Base-by-base conservation (phyloP, 2,113 vertebrate genomes). In the Tragelaphus buxtoni region DNA sequence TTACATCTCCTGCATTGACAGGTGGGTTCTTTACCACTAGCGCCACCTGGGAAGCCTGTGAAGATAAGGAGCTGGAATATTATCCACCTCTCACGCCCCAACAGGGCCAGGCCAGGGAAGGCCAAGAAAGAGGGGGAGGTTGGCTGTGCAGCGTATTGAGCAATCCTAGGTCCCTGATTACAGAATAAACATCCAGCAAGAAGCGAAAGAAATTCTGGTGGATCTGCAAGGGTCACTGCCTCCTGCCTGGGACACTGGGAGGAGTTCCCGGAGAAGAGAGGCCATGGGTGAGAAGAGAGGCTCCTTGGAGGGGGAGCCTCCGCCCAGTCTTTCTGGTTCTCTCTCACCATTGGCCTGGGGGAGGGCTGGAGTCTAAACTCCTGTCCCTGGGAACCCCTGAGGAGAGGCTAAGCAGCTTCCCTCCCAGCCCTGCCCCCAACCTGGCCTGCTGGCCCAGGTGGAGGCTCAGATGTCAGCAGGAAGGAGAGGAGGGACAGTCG, bases 401-500 rank as follows among this genome's bases (percentile, higher is more conserved):
- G 35, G 82, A 65, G 22, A 35, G 30, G 49, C 30, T 42, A 24
- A 35, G 91, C 22, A 91, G 82, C 39, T 42, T 74, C 69, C 76
- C 77, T 42, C 77, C 45, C 39, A 35, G 53, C 55, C 42, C 28
- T 45, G 51, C 60, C 69, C 42, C 80, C 89, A 20, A 17, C n/a
- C 20, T 0, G 0, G 74, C 56, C 93, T 93, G 81, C 81, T 91
- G 96, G 88, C 91, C 95, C 77, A 88, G 91, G 94, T 45, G 97
- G 95, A 97, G 95, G 30, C 94, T 95, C 85, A 60, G 77, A 72
- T 97, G 97, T 97, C 90, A 90, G 88, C 96, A 96, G 90, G 94
- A 97, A 91, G 95, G 94, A 74, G 88, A 45, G 95, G 95, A 97
- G 51, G 94, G 65, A 92, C 28, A 24, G 96, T 63, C 88, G 97